A percentile compares a stretch with the other conserved stretches of the same genome.
These are phyloP conservation scores for Nephrotoma flavescens DNA, from an alignment of 2,888 invertebrate genomes.

Conservation along the genomic window DNA sequence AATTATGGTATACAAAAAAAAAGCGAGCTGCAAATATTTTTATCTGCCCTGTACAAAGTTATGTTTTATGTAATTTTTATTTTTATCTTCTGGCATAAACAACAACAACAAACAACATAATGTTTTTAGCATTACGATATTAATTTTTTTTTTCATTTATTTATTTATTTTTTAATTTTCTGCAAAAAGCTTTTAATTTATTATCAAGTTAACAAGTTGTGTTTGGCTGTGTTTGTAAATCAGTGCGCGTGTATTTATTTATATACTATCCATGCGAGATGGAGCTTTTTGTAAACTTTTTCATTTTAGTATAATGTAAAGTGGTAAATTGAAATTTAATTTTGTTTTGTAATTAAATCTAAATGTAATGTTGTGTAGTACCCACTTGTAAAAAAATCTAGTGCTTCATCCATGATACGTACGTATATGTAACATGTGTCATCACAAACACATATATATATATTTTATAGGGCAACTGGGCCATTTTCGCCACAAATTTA, in stretches of 20 bases:
- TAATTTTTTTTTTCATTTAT: not conserved
- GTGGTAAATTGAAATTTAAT: not conserved
- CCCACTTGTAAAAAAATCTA: not conserved
- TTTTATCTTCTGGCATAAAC: not conserved
- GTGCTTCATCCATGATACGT: not conserved
- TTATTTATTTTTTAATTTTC: too few relatives aligned
- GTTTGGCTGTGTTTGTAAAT: not conserved
- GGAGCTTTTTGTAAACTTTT: not conserved
- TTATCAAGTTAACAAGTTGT: not conserved
- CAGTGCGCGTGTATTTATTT: not conserved
- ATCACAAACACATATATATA: too few relatives aligned
- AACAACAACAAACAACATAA: not conserved
- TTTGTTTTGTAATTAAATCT: not conserved
- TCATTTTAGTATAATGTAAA: not conserved
- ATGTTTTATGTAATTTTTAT: not conserved
- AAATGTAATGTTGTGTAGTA: not conserved
- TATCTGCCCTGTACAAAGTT: not conserved
- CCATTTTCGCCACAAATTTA: too few relatives aligned
- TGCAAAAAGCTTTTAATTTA: not conserved
- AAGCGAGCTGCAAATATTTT: not conserved
- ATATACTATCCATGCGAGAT: not conserved
- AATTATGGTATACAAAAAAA: not conserved
- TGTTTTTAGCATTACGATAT: not conserved
- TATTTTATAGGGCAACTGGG: too few relatives aligned
- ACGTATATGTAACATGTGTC: too few relatives aligned